Evolutionary conservation across 2,797 vertebrate species (phyloP).

Genomic region (Novumbra hubbsi): DNA sequence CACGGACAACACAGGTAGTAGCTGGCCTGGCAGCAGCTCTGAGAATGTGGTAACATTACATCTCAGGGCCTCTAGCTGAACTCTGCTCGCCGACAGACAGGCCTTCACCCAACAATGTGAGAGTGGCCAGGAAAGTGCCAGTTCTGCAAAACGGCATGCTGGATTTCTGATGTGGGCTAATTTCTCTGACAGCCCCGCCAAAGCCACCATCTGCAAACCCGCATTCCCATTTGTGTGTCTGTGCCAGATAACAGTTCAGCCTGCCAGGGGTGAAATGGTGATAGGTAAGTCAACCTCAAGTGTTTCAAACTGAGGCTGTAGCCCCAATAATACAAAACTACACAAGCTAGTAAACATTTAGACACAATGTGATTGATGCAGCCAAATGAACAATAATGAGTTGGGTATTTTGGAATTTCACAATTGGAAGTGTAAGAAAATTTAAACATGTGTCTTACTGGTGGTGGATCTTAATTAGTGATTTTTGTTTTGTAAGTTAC

Average conservation of each 20-base stretch:
- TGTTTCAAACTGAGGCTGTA: conserved; percentile 49
- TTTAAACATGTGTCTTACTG: background rate
- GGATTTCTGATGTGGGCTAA: conserved; percentile 54
- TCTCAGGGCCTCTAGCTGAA: conserved; percentile 34
- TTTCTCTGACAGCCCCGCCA: conserved; percentile 35
- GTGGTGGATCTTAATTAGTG: conserved; percentile 44
- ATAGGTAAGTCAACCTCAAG: conserved; percentile 48
- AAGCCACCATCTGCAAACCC: conserved; percentile 52
- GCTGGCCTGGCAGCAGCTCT: conserved; percentile 22
- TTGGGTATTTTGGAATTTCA: background rate
- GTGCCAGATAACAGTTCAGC: conserved; percentile 44
- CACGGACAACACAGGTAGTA: conserved; percentile 32
- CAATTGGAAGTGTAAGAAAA: conserved; percentile 18
- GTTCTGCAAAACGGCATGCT: conserved; percentile 39
- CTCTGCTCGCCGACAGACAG: conserved; percentile 31
- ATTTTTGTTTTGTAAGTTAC: conserved; percentile 31
- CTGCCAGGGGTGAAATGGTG: conserved; percentile 51
- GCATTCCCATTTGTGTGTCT: conserved; percentile 41
- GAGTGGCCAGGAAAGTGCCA: conserved; percentile 45
- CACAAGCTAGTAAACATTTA: conserved; percentile 13
- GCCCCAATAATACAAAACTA: conserved; percentile 31
- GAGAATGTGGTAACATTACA: conserved; percentile 7
- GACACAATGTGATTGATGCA: background rate
- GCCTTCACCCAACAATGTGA: conserved; percentile 44
- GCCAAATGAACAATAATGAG: background rate